Conservation (phyloP, 2,113 vertebrate species). For the Rhineura floridana region DNA sequence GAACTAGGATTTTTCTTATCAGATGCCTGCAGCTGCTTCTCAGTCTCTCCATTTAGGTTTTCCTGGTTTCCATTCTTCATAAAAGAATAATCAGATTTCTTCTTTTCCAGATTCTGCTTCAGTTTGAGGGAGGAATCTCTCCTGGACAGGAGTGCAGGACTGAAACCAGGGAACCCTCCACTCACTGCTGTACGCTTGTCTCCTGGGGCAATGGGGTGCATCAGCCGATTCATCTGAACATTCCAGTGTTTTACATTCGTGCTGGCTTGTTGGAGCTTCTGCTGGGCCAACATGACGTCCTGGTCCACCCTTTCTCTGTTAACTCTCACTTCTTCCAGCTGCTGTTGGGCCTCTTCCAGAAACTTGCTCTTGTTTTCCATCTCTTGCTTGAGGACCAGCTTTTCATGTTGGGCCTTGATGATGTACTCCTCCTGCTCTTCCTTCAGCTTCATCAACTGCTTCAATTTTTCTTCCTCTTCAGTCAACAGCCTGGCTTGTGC, state of each 20-base stretch:
- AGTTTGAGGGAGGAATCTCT: slow-evolving; percentile 86
- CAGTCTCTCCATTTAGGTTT: slow-evolving; percentile 64
- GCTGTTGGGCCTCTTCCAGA: slow-evolving; percentile 88
- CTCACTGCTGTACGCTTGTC: slow-evolving; percentile 80
- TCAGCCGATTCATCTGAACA: slow-evolving; percentile 94
- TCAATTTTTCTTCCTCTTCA: slow-evolving; percentile 94
- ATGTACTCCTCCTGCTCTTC: slow-evolving; percentile 95
- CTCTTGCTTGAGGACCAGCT: slow-evolving; percentile 91
- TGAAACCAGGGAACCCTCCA: slow-evolving; percentile 80
- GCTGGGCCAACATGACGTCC: slow-evolving; percentile 95
- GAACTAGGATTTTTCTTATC: slow-evolving; percentile 35
- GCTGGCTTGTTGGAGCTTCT: slow-evolving; percentile 91
- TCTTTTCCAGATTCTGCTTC: slow-evolving; percentile 65
- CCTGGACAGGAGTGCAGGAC: slow-evolving; percentile 77
- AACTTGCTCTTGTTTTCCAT: slow-evolving; percentile 89
- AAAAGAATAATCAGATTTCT: slow-evolving; percentile 34
- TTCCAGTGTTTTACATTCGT: slow-evolving; percentile 98
- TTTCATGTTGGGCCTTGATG: slow-evolving; percentile 87
- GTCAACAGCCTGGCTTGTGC: slow-evolving; percentile 90
- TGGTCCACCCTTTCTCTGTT: slow-evolving; percentile 91
- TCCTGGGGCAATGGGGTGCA: slow-evolving; percentile 94
- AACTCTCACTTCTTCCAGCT: slow-evolving; percentile 92
- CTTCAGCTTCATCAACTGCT: slow-evolving; percentile 87
- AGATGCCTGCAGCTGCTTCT: not conserved
- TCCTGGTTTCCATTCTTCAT: slow-evolving; percentile 77